A percentile compares a stretch with the other conserved stretches of the same genome.
phyloP scores from a whole-genome alignment of 2,113 vertebrate species.

The Sarotherodon lohbergeri region DNA sequence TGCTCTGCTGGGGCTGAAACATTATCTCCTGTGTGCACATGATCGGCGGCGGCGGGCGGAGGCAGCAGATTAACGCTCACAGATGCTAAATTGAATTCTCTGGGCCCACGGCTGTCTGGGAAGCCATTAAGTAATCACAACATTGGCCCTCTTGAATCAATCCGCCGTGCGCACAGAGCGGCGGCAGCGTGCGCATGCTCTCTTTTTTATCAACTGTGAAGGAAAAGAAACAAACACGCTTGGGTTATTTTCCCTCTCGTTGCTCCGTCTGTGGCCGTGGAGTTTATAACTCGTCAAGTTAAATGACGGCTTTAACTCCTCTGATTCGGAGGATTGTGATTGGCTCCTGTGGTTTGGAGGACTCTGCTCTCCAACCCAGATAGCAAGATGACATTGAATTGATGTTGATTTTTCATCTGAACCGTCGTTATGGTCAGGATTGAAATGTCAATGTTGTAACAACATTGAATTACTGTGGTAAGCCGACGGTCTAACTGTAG shows the following conservation, averaged over 20 bases:
- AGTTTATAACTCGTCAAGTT: no score
- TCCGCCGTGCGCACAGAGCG: slow-evolving; percentile 56
- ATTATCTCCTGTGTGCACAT: slow-evolving; percentile 88
- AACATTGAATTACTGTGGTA: no score
- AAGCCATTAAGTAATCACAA: slow-evolving; percentile 95
- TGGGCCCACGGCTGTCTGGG: slow-evolving; percentile 82
- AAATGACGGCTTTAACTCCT: neutral
- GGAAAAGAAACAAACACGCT: neutral
- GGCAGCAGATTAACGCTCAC: slow-evolving; percentile 53
- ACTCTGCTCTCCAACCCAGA: neutral
- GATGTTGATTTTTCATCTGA: no score
- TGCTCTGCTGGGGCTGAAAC: slow-evolving; percentile 90
- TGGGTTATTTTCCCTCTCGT: neutral
- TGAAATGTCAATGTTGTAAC: no score
- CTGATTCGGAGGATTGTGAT: neutral
- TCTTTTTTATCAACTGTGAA: neutral
- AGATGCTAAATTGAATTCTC: slow-evolving; percentile 91
- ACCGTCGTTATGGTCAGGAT: no score
- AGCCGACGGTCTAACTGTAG: no score
- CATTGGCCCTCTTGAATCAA: slow-evolving; percentile 84
- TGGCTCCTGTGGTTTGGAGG: neutral
- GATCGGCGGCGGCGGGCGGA: slow-evolving; percentile 82
- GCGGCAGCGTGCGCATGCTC: slow-evolving; percentile 4
- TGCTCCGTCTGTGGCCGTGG: neutral
- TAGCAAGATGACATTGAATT: no score